phyloP scores from a whole-genome alignment of 2,113 vertebrate species.

The Heliornis fulica region DNA sequence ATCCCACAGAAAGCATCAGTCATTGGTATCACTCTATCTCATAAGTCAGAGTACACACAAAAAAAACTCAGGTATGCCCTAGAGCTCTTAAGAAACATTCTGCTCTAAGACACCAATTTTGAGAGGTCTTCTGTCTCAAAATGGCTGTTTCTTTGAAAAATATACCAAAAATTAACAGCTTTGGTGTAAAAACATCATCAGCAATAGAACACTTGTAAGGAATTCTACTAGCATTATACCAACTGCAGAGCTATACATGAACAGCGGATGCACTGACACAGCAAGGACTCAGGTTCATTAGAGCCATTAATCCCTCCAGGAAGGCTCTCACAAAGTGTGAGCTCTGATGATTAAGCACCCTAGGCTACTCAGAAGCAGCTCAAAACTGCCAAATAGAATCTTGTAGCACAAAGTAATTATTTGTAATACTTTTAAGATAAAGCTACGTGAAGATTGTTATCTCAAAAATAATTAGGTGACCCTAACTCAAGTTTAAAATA shows the following conservation, averaged over 20 bases:
- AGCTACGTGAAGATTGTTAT: background rate
- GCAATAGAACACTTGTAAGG: background rate
- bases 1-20: background rate
- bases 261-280: background rate
- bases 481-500: background rate
- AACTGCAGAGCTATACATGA: background rate
- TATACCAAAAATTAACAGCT: background rate
- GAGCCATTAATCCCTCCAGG: background rate
- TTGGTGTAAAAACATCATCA: background rate
- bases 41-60: accelerated
- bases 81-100: background rate
- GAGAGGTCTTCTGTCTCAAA: background rate
- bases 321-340: background rate
- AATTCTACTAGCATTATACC: background rate
- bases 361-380: background rate
- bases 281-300: background rate
- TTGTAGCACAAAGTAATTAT: background rate
- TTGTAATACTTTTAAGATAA: background rate
- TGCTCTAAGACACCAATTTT: background rate
- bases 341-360: background rate
- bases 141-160: background rate
- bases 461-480: background rate
- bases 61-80: background rate
- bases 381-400: background rate
- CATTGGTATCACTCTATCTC: background rate